A percentile compares a stretch with the other conserved stretches of the same genome.
Evolutionary conservation across 1,140 invertebrate genomes (phyloP).

Genomic region (Luehdorfia chinensis): DNA sequence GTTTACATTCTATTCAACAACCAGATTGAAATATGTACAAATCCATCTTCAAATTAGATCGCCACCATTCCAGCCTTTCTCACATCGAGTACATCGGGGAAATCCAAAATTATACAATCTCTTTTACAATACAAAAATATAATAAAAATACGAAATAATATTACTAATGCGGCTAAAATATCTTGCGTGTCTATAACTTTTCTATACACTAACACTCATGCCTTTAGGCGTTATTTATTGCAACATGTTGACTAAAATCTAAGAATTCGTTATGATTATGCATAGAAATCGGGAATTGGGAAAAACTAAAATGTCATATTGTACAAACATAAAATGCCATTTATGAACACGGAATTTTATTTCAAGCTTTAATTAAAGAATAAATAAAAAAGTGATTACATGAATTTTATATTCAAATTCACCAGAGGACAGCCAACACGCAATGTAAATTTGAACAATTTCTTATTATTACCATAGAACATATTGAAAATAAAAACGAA

Average conservation of each 20-base stretch:
- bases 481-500: too few species aligned
- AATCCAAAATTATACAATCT: slow-evolving; percentile 23
- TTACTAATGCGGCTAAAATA: slow-evolving; percentile 45
- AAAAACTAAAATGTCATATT: too few species aligned
- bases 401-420: too few species aligned
- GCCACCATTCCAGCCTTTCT: slow-evolving; percentile 18
- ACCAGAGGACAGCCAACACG: too few species aligned
- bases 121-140: slow-evolving; percentile 29
- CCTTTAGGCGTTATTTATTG: slow-evolving; percentile 68
- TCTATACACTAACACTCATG: slow-evolving; percentile 37
- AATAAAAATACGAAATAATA: slow-evolving; percentile 54
- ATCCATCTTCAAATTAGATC: slow-evolving; percentile 26
- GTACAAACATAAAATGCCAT: too few species aligned
- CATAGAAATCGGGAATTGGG: slow-evolving; percentile 34
- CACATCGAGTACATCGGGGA: not conserved
- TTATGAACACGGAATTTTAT: too few species aligned
- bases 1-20: slow-evolving; percentile 58
- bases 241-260: slow-evolving; percentile 60
- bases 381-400: too few species aligned
- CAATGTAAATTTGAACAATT: too few species aligned
- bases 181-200: slow-evolving; percentile 36
- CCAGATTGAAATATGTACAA: slow-evolving; percentile 59
- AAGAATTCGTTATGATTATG: slow-evolving; percentile 53
- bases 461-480: too few species aligned
- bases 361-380: too few species aligned